Base-by-base conservation (phyloP, 2,113 vertebrate genomes). In the Cairina moschata region DNA sequence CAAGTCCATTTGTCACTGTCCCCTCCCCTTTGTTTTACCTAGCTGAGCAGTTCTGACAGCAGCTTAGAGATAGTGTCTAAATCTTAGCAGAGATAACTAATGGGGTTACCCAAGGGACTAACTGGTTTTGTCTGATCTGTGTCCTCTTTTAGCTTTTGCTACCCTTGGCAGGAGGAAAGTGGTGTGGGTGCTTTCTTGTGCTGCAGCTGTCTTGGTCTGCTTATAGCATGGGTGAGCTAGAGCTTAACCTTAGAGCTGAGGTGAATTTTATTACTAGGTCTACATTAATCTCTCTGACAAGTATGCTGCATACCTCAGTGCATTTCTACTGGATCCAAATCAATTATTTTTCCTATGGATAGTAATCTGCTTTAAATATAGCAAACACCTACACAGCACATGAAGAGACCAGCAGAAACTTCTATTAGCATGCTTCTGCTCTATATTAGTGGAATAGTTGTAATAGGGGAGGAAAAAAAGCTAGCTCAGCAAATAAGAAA, bases 331-430 rank as follows among this genome's bases (percentile, higher is more conserved):
- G 81, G 21, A 60, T 86, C 40, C 54, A 91, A 68, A 79, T 38
- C 38, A 89, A 32, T 82, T 90, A 32, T 91, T 93, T 91, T 95
- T 92, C 22, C 62, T 79, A 4, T 76, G 71, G 88, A 77, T 13
- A 66, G 31, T 95, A 94, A 97, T 94, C 71, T 78, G 17, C 76
- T 91, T 94, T 95, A 94, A 93, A 86, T 82, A 73, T 15, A 95
- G 58, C 73, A 79, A 84, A 29, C 42, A 69, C 22, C 54, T 77
- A 87, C 29, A 11, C 21, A 73, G 90, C 34, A 36, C 31, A 34
- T 6, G 68, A 91, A 46, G 73, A 91, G 58, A 76, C 69, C 91
- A 93, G 67, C 20, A 82, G 62, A 66, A 78, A 34, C 40, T 76
- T 84, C 67, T 40, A 76, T 77, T 62, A 89, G 66, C 0, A 0